Conservation (phyloP, 30 jellyfish, hydroid and myxozoan genomes). For the Cassiopea xamachana region DNA sequence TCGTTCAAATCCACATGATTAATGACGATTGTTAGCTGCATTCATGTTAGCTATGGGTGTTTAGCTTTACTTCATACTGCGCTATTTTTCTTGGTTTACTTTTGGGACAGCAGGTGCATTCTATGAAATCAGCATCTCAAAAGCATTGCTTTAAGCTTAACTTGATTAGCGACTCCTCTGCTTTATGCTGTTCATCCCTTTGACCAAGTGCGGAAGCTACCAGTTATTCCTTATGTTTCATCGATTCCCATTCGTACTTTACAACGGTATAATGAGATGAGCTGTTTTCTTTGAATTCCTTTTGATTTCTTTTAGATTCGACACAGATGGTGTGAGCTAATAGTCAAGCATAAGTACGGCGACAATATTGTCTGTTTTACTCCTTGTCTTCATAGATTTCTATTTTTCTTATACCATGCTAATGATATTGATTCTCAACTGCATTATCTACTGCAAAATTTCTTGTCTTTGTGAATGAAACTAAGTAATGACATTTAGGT, state of each 20-base stretch:
- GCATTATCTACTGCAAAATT: too few species aligned
- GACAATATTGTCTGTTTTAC: background rate
- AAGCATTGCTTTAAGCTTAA: background rate
- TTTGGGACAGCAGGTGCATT: background rate
- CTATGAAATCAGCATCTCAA: background rate
- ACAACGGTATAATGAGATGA: background rate
- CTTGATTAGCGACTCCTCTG: background rate
- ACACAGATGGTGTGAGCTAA: conserved; percentile 89
- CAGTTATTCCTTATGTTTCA: background rate
- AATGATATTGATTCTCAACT: too few species aligned
- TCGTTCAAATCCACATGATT: background rate
- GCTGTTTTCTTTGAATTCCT: background rate
- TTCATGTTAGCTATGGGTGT: background rate
- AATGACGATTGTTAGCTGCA: background rate
- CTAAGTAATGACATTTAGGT: too few species aligned
- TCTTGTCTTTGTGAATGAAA: too few species aligned
- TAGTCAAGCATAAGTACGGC: conserved; percentile 67
- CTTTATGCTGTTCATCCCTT: background rate
- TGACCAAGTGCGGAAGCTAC: background rate
- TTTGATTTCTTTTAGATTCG: conserved; percentile 56
- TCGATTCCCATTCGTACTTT: background rate
- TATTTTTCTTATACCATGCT: background rate
- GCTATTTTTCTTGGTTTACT: background rate
- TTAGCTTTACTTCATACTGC: background rate
- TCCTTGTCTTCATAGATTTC: background rate